A percentile compares a stretch with the other conserved stretches of the same genome.
Conservation (phyloP, 2,113 vertebrate species). For the Ictalurus punctatus region DNA sequence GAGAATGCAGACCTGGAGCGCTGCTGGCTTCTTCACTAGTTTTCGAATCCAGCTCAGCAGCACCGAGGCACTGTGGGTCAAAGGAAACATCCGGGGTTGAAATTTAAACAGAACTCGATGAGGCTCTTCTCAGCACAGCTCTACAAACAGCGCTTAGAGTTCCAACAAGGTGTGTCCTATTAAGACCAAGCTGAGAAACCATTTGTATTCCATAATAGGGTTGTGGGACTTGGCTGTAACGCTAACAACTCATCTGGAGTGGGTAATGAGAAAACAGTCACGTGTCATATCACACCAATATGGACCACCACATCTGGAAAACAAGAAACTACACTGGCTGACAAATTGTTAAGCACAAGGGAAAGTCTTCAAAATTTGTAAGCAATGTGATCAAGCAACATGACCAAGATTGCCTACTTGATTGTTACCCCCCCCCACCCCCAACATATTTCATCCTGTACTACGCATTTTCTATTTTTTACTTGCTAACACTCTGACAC, state of each 20-base stretch:
- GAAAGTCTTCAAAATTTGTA: not conserved
- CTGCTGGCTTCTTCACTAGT: slow-evolving; percentile 25
- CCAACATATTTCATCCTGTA: not conserved
- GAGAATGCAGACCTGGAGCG: slow-evolving; percentile 24
- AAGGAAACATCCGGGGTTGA: slow-evolving; percentile 28
- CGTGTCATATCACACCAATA: slow-evolving; percentile 1
- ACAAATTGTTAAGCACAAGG: not conserved
- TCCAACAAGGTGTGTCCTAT: slow-evolving; percentile 25
- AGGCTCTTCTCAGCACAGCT: slow-evolving; percentile 23
- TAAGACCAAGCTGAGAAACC: slow-evolving; percentile 5
- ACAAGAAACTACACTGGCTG: not conserved
- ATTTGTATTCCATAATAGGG: slow-evolving; percentile 37
- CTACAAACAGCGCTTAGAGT: slow-evolving; percentile 20
- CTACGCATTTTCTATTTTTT: not conserved
- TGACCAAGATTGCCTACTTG: not conserved
- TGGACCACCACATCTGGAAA: not conserved
- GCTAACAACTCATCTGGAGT: slow-evolving; percentile 11
- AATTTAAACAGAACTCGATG: slow-evolving; percentile 18
- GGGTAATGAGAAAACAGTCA: slow-evolving; percentile 19
- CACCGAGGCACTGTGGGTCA: slow-evolving; percentile 33
- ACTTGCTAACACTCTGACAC: not conserved
- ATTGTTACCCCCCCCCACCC: not conserved
- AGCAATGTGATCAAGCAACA: not conserved
- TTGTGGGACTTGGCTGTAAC: not conserved
- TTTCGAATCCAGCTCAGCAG: slow-evolving; percentile 39